phyloP scores from a whole-genome alignment of 1,140 invertebrate species.

The Yoshiicerus persimilis region DNA sequence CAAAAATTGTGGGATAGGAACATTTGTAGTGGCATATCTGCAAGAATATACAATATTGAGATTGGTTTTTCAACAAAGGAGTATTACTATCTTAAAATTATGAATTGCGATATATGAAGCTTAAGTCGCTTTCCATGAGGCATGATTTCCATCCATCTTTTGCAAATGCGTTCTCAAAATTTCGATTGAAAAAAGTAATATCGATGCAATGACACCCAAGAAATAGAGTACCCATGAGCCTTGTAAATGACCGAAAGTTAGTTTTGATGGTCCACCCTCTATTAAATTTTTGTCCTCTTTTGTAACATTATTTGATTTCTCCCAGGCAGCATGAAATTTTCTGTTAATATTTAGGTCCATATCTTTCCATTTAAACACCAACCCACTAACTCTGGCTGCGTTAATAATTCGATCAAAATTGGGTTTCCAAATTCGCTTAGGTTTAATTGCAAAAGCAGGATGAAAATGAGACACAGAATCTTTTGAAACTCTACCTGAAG shows the following conservation, averaged over 20 bases:
- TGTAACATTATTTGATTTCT: not conserved
- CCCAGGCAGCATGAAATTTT: not conserved
- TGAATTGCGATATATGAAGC: no score
- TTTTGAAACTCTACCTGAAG: not conserved
- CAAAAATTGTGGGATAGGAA: no score
- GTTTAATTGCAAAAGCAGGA: not conserved
- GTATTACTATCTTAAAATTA: no score
- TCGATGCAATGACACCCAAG: no score
- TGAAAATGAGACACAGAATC: not conserved
- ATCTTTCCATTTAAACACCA: not conserved
- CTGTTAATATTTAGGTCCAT: not conserved
- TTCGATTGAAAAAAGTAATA: no score
- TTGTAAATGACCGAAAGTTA: not conserved
- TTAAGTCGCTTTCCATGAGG: no score
- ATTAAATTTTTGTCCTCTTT: no score
- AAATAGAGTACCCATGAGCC: not conserved
- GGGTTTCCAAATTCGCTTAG: not conserved
- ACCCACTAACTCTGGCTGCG: not conserved
- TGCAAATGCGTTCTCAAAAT: no score
- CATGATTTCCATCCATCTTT: no score
- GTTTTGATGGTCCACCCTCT: not conserved
- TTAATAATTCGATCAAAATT: slow-evolving; percentile 5
- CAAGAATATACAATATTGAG: no score
- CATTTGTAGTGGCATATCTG: no score
- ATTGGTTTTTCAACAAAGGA: no score